A percentile compares a stretch with the other conserved stretches of the same genome.
Evolutionary conservation across 2,888 invertebrate species (phyloP).

Genomic region (Lepidocyrtinus sp.): DNA sequence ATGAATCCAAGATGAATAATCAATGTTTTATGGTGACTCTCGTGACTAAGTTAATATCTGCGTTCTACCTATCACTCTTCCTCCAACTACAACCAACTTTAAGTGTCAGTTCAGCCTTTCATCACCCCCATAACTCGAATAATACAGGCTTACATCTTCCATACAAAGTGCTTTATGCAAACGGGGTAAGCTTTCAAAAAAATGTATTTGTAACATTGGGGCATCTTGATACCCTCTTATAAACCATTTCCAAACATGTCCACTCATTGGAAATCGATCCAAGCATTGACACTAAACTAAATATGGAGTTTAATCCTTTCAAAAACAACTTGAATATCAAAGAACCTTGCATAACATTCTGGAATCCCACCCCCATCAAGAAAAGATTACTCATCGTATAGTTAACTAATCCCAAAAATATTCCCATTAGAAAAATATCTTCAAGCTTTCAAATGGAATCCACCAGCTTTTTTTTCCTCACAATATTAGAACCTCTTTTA

Average conservation of each 20-base stretch:
- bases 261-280: no score
- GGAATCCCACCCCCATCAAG: conserved; percentile 1
- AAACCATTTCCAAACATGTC: not conserved
- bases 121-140: conserved; percentile 49
- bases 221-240: conserved; percentile 26
- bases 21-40: conserved; percentile 57
- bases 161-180: conserved; percentile 67
- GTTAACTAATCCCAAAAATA: not conserved
- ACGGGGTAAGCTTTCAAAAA: conserved; percentile 66
- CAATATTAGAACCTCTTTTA: not conserved
- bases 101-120: conserved; percentile 63
- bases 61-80: conserved; percentile 50
- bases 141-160: conserved; percentile 51
- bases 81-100: conserved; percentile 64
- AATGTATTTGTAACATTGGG: conserved; percentile 13
- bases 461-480: no score
- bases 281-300: no score
- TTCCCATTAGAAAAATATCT: not conserved
- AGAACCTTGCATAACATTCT: not conserved
- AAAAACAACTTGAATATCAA: no score
- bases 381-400: not conserved
- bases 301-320: no score
- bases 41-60: conserved; percentile 60
- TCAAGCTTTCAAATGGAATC: not conserved
- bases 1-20: conserved; percentile 67